Conservation (phyloP, 2,888 invertebrate species). For the Eudasyphora cyanicolor region DNA sequence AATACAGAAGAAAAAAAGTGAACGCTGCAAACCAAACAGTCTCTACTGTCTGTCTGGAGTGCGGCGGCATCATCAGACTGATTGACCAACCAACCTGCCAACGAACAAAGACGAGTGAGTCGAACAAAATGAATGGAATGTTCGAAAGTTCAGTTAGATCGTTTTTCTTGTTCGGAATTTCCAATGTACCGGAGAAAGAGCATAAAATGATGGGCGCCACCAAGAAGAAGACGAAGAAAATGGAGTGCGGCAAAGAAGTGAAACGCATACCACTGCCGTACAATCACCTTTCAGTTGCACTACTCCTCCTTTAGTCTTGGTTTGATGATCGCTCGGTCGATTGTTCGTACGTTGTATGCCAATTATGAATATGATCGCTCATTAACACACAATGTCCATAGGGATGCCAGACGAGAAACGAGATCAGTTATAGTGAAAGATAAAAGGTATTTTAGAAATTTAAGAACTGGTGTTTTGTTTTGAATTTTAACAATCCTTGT, state of each 20-base stretch:
- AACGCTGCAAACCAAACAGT: neutral
- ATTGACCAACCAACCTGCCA: neutral
- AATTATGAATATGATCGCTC: constrained; percentile 22
- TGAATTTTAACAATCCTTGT: no score
- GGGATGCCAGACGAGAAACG: neutral
- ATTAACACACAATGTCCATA: constrained; percentile 16
- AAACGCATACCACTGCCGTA: constrained; percentile 57
- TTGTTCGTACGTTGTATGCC: constrained; percentile 1
- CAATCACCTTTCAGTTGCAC: constrained; percentile 52
- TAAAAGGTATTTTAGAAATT: no score
- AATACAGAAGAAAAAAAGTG: neutral
- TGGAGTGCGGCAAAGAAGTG: constrained; percentile 26
- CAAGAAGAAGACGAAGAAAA: constrained; percentile 9
- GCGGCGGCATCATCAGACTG: neutral
- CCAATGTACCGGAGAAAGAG: constrained; percentile 37
- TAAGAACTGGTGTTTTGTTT: no score
- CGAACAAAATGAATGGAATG: constrained; percentile 39
- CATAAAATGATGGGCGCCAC: no score
- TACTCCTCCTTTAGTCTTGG: neutral
- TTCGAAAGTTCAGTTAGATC: constrained; percentile 51
- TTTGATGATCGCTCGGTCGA: neutral
- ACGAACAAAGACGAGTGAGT: neutral
- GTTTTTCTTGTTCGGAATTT: constrained; percentile 28
- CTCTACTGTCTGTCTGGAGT: neutral
- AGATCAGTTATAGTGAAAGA: neutral